Percentiles rank a stretch among this genome's conserved stretches.
Evolutionary conservation across 2,888 invertebrate species (phyloP).

Genomic region (Hybos culiciformis): DNA sequence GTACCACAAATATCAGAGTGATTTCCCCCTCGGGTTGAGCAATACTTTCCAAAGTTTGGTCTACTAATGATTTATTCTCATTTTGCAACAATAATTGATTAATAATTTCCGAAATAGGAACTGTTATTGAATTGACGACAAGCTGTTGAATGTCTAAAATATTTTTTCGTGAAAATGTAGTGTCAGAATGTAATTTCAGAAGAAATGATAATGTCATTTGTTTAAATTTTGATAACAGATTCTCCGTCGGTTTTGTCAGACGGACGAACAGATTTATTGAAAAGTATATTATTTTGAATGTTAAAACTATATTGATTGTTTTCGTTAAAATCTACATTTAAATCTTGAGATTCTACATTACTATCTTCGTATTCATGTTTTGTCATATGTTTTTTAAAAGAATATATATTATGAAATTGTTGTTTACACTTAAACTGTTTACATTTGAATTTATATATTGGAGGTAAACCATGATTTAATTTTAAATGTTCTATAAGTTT

Average conservation of each 20-base stretch:
- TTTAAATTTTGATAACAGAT: too few relatives aligned
- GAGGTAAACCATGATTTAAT: not conserved
- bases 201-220: too few relatives aligned
- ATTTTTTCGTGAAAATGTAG: not conserved
- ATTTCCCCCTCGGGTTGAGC: too few relatives aligned
- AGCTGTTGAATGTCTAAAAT: not conserved
- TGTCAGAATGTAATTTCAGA: not conserved
- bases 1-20: too few relatives aligned
- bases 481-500: not conserved
- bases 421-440: too few relatives aligned
- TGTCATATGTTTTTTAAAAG: too few relatives aligned
- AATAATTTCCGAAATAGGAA: not conserved
- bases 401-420: too few relatives aligned
- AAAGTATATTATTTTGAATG: too few relatives aligned
- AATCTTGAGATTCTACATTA: not conserved
- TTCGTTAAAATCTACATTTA: not conserved
- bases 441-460: not conserved
- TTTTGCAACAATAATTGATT: too few relatives aligned
- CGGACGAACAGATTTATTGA: too few relatives aligned
- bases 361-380: not conserved
- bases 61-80: too few relatives aligned
- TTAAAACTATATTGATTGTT: not conserved
- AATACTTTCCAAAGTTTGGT: too few relatives aligned
- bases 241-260: not conserved
- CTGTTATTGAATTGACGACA: not conserved